A percentile compares a stretch with the other conserved stretches of the same genome.
These are phyloP conservation scores for Drosophila virilis DNA, from an alignment of 1,140 invertebrate species.

Conservation along the genomic window DNA sequence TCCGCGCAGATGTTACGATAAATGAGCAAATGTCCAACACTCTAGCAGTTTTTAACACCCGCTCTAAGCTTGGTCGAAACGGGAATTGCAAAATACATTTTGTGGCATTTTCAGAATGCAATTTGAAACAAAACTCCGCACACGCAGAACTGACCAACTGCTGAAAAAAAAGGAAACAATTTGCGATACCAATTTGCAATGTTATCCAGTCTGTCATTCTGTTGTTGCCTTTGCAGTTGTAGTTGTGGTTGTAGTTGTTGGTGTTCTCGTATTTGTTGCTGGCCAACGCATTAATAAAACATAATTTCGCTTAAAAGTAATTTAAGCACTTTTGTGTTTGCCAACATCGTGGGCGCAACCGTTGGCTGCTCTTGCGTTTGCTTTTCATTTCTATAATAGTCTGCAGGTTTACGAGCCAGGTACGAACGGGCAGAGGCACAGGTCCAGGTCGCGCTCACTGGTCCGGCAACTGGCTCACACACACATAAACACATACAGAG, in stretches of 20 bases:
- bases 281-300: conserved; percentile 73
- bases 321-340: conserved; percentile 79
- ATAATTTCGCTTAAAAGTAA: conserved; percentile 81
- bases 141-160: conserved; percentile 26
- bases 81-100: conserved; percentile 30
- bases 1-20: conserved; percentile 47
- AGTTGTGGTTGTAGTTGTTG: not conserved
- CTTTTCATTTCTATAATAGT: conserved; percentile 82
- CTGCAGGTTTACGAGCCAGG: conserved; percentile 71
- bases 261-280: conserved; percentile 11
- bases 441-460: conserved; percentile 70
- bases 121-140: conserved; percentile 53
- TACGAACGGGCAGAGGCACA: conserved; percentile 54
- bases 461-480: conserved; percentile 62
- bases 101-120: conserved; percentile 17
- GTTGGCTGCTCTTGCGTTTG: conserved; percentile 53
- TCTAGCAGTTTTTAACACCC: conserved; percentile 2
- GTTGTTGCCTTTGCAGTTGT: conserved; percentile 3
- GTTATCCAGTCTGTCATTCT: conserved; percentile 28
- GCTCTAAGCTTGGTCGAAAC: not conserved
- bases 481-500: conserved; percentile 8
- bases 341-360: conserved; percentile 35
- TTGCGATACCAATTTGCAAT: conserved; percentile 52
- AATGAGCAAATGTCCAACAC: conserved; percentile 51
- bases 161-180: conserved; percentile 27